Percentiles rank a stretch among this genome's conserved stretches.
phyloP scores from a whole-genome alignment of 2,888 invertebrate species.

The Drosophila melanosoma region DNA sequence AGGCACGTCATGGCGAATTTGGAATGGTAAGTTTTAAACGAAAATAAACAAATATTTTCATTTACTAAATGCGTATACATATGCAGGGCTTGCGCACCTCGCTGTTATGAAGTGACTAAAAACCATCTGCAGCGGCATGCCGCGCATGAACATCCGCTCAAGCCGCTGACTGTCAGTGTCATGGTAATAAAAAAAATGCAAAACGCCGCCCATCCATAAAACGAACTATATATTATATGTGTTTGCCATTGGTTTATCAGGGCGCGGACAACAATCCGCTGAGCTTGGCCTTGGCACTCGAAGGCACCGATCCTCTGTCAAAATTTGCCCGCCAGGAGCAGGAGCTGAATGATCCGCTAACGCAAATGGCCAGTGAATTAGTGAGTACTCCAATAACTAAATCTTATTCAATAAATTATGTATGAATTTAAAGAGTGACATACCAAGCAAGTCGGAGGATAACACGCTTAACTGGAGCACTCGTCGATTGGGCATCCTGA shows the following conservation, averaged over 20 bases:
- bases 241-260: conserved; percentile 76
- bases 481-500: conserved; percentile 91
- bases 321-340: conserved; percentile 88
- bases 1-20: conserved; percentile 61
- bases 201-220: conserved; percentile 11
- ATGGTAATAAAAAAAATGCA: conserved; percentile 13
- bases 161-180: conserved; percentile 86
- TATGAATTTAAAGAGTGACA: conserved; percentile 45
- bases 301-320: conserved; percentile 91
- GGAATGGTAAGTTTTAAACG: conserved; percentile 55
- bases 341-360: conserved; percentile 87
- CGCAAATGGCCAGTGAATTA: conserved; percentile 86
- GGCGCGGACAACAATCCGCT: conserved; percentile 86
- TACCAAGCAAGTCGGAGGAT: conserved; percentile 76
- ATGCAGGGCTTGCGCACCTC: conserved; percentile 81
- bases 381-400: conserved; percentile 56
- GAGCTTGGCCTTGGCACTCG: conserved; percentile 84
- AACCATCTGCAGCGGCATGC: conserved; percentile 70
- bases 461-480: conserved; percentile 90
- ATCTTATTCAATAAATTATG: background rate
- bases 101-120: conserved; percentile 75
- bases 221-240: background rate
- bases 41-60: conserved; percentile 49
- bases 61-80: conserved; percentile 15
- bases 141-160: conserved; percentile 87